Conservation (phyloP, 2,888 invertebrate species). For the Hipparchia semele region DNA sequence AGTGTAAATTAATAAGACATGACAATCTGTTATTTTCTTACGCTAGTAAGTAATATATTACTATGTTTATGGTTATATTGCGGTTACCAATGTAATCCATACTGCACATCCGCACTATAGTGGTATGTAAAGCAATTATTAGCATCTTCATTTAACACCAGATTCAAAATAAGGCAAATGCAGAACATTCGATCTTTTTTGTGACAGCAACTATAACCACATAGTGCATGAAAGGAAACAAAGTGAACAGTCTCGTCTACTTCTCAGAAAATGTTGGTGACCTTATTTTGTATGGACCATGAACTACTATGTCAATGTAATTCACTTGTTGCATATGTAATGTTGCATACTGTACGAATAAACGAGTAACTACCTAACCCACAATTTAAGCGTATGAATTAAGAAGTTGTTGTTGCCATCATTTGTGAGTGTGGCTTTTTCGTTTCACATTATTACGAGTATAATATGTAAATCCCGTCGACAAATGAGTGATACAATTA, state of each 20-base stretch:
- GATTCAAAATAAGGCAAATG: background rate
- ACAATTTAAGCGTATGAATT: background rate
- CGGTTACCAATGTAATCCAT: conserved; percentile 1
- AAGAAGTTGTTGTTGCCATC: background rate
- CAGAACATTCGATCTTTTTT: no score
- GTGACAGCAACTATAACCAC: no score
- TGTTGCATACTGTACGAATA: background rate
- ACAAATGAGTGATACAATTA: background rate
- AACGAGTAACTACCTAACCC: background rate
- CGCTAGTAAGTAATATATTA: no score
- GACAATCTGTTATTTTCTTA: background rate
- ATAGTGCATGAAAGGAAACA: background rate
- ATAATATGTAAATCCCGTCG: background rate
- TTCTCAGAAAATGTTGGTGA: conserved; percentile 5
- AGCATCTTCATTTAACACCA: background rate
- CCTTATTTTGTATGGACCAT: conserved; percentile 22
- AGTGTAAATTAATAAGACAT: background rate
- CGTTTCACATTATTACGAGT: background rate
- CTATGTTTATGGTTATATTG: background rate
- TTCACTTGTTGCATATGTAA: conserved; percentile 22
- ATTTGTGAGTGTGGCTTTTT: background rate
- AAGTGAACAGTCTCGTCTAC: conserved; percentile 1
- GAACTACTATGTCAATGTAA: conserved; percentile 32
- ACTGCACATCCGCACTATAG: conserved; percentile 7
- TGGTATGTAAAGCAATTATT: background rate